Evolutionary conservation across 2,888 invertebrate species (phyloP).

Genomic region (Listrodromus nycthemerus): DNA sequence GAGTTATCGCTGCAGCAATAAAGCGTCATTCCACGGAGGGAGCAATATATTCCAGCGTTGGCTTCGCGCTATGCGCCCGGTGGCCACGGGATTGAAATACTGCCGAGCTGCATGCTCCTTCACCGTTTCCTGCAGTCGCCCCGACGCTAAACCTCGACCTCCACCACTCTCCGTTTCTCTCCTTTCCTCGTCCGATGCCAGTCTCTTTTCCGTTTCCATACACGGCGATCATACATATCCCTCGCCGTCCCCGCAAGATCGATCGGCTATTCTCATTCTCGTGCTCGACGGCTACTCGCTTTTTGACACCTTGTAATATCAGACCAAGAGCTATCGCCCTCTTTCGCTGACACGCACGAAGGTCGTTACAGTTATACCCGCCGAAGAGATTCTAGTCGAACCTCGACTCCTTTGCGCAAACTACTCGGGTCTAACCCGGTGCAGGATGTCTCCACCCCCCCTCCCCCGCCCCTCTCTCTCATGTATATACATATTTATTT

Average conservation of each 20-base stretch:
- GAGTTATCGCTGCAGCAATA: constrained; percentile 71
- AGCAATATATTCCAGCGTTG: constrained; percentile 67
- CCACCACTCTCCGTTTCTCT: constrained; percentile 25
- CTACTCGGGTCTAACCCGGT: not conserved
- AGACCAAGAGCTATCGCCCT: constrained; percentile 18
- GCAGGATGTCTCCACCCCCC: no score
- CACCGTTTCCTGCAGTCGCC: constrained; percentile 67
- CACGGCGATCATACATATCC: constrained; percentile 40
- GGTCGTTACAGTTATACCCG: constrained; percentile 1
- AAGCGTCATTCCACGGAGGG: constrained; percentile 68
- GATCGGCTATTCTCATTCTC: constrained; percentile 51
- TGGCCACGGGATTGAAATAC: constrained; percentile 68
- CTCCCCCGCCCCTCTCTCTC: no score
- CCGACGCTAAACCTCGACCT: constrained; percentile 63
- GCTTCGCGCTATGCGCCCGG: constrained; percentile 34
- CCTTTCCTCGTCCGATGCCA: not conserved
- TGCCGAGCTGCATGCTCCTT: constrained; percentile 68
- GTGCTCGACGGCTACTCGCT: constrained; percentile 26
- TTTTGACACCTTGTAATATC: constrained; percentile 55
- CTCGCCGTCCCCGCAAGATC: constrained; percentile 31
- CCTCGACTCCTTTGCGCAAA: not conserved
- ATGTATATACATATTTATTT: no score
- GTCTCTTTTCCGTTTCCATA: constrained; percentile 35
- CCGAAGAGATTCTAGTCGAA: constrained; percentile 6
- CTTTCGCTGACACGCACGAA: constrained; percentile 13